Evolutionary conservation across 2,113 vertebrate species (phyloP).

Genomic region (Canis aureus): DNA sequence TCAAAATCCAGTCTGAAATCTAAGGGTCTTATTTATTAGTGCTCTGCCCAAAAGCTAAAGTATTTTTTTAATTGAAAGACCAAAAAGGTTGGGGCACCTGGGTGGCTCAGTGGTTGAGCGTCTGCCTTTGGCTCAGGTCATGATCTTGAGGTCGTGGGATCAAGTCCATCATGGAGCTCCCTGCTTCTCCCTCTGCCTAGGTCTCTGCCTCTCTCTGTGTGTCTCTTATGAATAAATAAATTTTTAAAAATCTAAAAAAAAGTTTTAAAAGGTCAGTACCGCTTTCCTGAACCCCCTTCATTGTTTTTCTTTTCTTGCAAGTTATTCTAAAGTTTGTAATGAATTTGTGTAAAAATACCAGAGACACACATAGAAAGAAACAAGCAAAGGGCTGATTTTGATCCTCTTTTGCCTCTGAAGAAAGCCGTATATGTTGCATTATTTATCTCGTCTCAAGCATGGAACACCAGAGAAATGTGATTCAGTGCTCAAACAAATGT

Average conservation of each 20-base stretch:
- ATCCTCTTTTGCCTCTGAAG: background rate
- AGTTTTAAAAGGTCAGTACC: background rate
- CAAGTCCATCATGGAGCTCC: too few species aligned
- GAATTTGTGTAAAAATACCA: background rate
- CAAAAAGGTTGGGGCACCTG: background rate
- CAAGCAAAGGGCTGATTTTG: background rate
- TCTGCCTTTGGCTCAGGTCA: too few species aligned
- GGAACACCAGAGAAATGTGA: background rate
- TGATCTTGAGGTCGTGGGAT: too few species aligned
- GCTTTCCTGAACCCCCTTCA: background rate
- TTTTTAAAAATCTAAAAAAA: too few species aligned
- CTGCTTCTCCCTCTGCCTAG: too few species aligned
- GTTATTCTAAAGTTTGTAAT: background rate
- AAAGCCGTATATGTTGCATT: background rate
- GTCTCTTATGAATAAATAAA: too few species aligned
- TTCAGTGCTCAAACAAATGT: slow-evolving; percentile 58
- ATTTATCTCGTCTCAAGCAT: background rate
- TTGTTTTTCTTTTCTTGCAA: slow-evolving; percentile 47
- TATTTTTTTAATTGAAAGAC: background rate
- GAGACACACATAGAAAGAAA: background rate
- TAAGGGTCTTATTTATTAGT: background rate
- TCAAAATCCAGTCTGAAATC: slow-evolving; percentile 9
- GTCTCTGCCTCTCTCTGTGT: too few species aligned
- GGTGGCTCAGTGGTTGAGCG: too few species aligned
- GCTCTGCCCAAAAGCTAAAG: background rate